Percentiles rank a stretch among this genome's conserved stretches.
These are phyloP conservation scores for Helarctos malayanus DNA, from an alignment of 2,797 vertebrate genomes.

Conservation along the genomic window DNA sequence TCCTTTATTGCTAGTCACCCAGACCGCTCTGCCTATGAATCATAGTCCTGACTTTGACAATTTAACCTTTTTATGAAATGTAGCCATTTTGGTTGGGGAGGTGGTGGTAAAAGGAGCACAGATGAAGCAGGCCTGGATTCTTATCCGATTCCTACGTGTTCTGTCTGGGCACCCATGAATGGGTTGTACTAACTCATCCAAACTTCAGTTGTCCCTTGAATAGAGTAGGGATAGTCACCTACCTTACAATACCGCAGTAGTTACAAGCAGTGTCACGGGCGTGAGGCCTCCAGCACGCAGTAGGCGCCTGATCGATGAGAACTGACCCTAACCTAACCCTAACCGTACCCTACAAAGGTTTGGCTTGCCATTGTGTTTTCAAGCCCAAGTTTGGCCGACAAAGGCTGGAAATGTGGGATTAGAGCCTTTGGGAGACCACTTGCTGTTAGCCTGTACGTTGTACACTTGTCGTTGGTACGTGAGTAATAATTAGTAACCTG, in stretches of 20 bases:
- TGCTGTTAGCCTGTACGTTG: background rate
- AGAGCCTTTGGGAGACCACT: slow-evolving; percentile 46
- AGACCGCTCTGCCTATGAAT: background rate
- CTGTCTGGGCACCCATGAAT: background rate
- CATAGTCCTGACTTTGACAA: slow-evolving; percentile 50
- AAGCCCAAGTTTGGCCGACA: background rate
- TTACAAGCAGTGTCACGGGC: background rate
- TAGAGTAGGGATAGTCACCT: background rate
- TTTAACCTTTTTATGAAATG: slow-evolving; percentile 30
- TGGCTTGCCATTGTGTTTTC: slow-evolving; percentile 23
- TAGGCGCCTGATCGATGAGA: background rate
- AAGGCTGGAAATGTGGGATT: background rate
- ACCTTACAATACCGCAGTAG: background rate
- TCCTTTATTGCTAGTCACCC: background rate
- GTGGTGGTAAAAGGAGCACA: background rate
- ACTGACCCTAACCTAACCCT: background rate
- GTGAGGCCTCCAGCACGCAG: background rate
- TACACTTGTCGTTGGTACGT: background rate
- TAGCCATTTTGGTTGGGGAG: slow-evolving; percentile 27
- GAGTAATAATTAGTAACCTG: slow-evolving; percentile 79
- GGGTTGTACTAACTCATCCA: background rate
- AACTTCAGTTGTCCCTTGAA: background rate
- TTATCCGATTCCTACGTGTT: background rate
- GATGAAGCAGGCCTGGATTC: background rate
- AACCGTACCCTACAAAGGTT: background rate